These are phyloP conservation scores for Xestia sexstrigata DNA, from an alignment of 2,888 invertebrate species.

Conservation along the genomic window DNA sequence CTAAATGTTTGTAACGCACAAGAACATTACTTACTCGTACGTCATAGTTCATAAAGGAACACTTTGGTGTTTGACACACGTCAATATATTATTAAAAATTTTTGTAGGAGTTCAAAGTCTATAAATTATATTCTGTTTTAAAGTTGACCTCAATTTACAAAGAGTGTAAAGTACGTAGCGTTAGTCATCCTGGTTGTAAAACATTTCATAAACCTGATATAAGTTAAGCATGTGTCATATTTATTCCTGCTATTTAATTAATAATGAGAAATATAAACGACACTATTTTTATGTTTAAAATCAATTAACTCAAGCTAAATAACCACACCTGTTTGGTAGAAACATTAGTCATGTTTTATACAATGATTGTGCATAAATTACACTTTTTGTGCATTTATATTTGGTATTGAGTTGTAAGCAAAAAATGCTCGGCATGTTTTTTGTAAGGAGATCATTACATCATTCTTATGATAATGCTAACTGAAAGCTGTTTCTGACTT, in stretches of 20 bases:
- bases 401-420: slow-evolving; percentile 5
- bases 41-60: not conserved
- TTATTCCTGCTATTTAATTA: slow-evolving; percentile 16
- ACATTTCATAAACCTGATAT: not conserved
- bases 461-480: not conserved
- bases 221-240: not conserved
- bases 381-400: slow-evolving; percentile 28
- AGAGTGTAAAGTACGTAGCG: slow-evolving; percentile 2
- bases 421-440: slow-evolving; percentile 22
- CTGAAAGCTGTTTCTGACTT: not conserved
- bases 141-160: slow-evolving; percentile 14
- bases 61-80: not conserved
- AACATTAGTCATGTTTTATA: slow-evolving; percentile 6
- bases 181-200: slow-evolving; percentile 11
- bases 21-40: no score
- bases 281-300: not conserved
- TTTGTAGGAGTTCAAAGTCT: not conserved
- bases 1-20: no score
- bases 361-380: slow-evolving; percentile 16
- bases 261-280: not conserved
- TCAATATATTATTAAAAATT: no score
- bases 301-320: slow-evolving; percentile 3
- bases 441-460: slow-evolving; percentile 4
- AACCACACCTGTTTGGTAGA: not conserved
- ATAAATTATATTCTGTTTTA: slow-evolving; percentile 3